Base-by-base conservation (phyloP, 2,797 vertebrate genomes). In the Staurois parvus region DNA sequence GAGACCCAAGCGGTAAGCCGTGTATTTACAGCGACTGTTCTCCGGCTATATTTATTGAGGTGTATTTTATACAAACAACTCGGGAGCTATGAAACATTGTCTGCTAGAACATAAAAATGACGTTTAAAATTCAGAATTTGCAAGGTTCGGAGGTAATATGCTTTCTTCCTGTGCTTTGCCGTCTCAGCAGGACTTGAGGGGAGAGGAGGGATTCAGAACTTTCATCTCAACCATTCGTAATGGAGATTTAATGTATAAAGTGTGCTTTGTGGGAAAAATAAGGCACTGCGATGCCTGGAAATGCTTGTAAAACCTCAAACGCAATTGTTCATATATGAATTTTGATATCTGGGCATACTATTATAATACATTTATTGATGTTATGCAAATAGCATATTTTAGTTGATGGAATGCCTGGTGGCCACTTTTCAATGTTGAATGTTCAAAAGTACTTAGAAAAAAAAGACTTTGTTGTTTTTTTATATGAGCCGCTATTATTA, bases 111-210 rank as follows among this genome's bases (percentile, higher is more conserved):
- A 79, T 68, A 68, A 66, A 79, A 79, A 67, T 32, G 37, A 68
- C 42, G 69, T 52, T 28, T 42, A 48, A 52, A 24, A 69, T 68
- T 79, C 64, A 15, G 77, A 28, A 52, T 19, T 48, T 45, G 77
- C 62, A 79, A 64, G 67, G 64, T 69, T 69, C 37, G 67, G 28
- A 69, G 77, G 28, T 66, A 15, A 29, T 19, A 32, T 26, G 11
- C 76, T 77, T 42, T 28, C 37, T 30, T 10, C 62, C 29, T 48
- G 34, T 68, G 9, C 59, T 48, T 24, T 28, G 40, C 37, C 34
- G 26, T 68, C 77, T 68, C 77, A 79, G 77, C 77, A 79, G 77
- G 64, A 69, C 40, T 66, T 26, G 19, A 17, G 64, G 64, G 64
- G 45, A 30, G 59, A 30, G 59, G 59, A 45, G 37, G 40, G 59